phyloP scores from a whole-genome alignment of 2,113 vertebrate species.

The Daboia siamensis region DNA sequence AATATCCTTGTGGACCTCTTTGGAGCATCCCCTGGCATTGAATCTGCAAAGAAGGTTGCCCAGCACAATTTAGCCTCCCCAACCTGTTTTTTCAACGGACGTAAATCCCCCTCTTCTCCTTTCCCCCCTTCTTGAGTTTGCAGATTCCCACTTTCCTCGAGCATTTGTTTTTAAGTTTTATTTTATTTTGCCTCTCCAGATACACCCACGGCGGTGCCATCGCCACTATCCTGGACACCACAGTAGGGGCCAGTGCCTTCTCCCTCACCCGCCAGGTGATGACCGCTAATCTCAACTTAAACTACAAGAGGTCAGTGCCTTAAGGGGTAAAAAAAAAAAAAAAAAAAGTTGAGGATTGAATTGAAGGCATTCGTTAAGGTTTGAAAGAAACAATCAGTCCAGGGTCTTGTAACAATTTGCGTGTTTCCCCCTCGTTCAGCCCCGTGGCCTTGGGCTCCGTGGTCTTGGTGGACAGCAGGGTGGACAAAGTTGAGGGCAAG shows the following conservation, averaged over 20 bases:
- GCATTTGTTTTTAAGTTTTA: accelerated
- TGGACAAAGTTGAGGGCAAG: conserved; percentile 54
- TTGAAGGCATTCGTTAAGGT: too few relatives aligned
- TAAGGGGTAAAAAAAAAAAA: too few relatives aligned
- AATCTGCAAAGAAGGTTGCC: background rate
- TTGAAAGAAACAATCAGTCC: too few relatives aligned
- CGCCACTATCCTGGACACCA: conserved; percentile 74
- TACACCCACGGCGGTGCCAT: conserved; percentile 75
- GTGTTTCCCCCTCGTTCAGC: conserved; percentile 5
- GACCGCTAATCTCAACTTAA: conserved; percentile 80
- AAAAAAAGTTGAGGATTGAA: too few relatives aligned
- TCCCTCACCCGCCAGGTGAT: conserved; percentile 58
- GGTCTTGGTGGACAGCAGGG: conserved; percentile 45
- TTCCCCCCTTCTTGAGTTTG: background rate
- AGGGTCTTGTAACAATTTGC: too few relatives aligned
- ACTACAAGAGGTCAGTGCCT: conserved; percentile 72
- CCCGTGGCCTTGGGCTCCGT: conserved; percentile 53
- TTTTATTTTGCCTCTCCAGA: conserved; percentile 52
- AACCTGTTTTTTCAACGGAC: background rate
- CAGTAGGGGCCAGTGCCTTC: conserved; percentile 65
- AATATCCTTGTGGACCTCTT: background rate
- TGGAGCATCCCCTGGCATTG: background rate
- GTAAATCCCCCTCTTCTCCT: background rate
- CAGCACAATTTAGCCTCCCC: background rate
- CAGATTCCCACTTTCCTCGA: too few relatives aligned